phyloP scores from a whole-genome alignment of 2,113 vertebrate species.

The Heptranchias perlo region DNA sequence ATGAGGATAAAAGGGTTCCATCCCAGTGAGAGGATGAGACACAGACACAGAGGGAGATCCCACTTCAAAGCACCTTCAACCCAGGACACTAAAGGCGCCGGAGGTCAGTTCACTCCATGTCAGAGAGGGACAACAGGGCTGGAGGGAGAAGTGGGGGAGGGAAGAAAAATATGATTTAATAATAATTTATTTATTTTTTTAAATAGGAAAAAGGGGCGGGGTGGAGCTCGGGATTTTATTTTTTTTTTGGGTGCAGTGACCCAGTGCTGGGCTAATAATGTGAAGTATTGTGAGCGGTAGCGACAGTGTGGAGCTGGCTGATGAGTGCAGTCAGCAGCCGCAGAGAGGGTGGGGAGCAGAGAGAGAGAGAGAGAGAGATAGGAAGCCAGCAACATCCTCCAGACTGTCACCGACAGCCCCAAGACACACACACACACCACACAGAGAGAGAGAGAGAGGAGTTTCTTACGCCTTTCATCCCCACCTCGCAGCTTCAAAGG shows the following conservation, averaged over 20 bases:
- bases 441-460: not conserved
- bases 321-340: not conserved
- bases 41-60: not conserved
- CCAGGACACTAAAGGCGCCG: not conserved
- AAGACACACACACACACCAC: not conserved
- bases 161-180: not conserved
- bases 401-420: not conserved
- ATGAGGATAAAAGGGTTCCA: not conserved
- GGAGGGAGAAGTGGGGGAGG: not conserved
- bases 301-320: not conserved
- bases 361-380: not conserved
- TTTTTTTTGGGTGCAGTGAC: not conserved
- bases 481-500: not conserved
- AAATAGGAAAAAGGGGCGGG: not conserved
- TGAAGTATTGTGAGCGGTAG: slow-evolving; percentile 12
- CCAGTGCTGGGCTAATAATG: not conserved
- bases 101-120: not conserved
- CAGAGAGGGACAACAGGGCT: no score
- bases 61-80: not conserved
- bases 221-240: not conserved
- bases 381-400: not conserved
- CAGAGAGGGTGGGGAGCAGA: not conserved
- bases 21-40: not conserved
- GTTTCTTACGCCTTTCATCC: not conserved
- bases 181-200: not conserved